phyloP scores from a whole-genome alignment of 2,888 invertebrate genomes.

The Amphimallon solstitiale region DNA sequence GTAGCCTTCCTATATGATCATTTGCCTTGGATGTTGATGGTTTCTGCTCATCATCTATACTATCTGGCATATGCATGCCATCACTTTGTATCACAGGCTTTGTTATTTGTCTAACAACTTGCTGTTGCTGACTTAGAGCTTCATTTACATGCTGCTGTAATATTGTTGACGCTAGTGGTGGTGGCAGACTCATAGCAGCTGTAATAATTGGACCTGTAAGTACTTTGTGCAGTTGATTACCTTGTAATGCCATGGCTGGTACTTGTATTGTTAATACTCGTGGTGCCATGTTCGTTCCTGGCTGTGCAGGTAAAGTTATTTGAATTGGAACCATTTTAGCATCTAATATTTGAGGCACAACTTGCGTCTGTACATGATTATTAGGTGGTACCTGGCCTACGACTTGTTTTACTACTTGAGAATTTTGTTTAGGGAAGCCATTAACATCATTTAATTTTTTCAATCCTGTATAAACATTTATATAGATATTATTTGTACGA shows the following conservation, averaged over 20 bases:
- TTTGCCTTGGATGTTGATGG: conserved; percentile 46
- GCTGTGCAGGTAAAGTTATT: conserved; percentile 85
- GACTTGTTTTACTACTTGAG: conserved; percentile 50
- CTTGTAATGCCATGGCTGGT: conserved; percentile 81
- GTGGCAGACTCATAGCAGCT: conserved; percentile 88
- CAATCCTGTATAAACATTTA: conserved; percentile 36
- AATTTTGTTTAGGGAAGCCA: conserved; percentile 50
- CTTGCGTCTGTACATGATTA: conserved; percentile 50
- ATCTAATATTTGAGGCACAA: conserved; percentile 56
- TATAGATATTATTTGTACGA: neutral
- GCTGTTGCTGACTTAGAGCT: conserved; percentile 62
- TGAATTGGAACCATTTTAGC: conserved; percentile 70
- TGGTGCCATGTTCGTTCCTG: conserved; percentile 72
- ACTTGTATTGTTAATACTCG: conserved; percentile 90
- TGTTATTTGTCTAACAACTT: conserved; percentile 35
- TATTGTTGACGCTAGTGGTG: conserved; percentile 81
- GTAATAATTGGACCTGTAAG: conserved; percentile 89
- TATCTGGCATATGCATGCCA: conserved; percentile 40
- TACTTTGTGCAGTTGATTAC: conserved; percentile 73
- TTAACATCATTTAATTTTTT: conserved; percentile 49
- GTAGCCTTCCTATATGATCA: conserved; percentile 43
- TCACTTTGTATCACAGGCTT: conserved; percentile 54
- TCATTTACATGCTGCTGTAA: conserved; percentile 91
- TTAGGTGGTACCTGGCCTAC: conserved; percentile 51
- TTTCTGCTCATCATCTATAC: conserved; percentile 64